A percentile compares a stretch with the other conserved stretches of the same genome.
phyloP scores from a whole-genome alignment of 2,888 invertebrate genomes.

The Pyrochroa serraticornis region DNA sequence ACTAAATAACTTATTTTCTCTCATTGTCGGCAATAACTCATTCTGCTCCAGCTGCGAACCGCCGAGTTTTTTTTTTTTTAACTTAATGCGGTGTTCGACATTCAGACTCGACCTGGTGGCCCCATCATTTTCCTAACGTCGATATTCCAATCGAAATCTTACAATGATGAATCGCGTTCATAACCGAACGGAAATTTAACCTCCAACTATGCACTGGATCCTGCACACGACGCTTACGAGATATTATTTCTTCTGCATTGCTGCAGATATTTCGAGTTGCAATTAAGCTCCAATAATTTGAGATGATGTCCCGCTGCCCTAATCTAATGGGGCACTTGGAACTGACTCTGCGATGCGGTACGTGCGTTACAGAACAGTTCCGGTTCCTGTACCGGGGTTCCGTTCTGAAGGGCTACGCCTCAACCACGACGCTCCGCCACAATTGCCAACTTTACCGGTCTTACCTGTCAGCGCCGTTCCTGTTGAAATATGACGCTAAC shows the following conservation, averaged over 20 bases:
- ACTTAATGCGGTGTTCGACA: too few relatives aligned
- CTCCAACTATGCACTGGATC: constrained; percentile 12
- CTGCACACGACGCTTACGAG: background rate
- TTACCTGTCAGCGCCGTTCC: constrained; percentile 27
- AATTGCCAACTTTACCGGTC: constrained; percentile 31
- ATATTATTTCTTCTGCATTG: background rate
- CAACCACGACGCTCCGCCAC: constrained; percentile 25
- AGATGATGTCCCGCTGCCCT: constrained; percentile 3
- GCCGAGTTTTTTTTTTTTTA: too few relatives aligned
- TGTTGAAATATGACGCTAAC: constrained; percentile 24
- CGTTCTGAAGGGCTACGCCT: constrained; percentile 19
- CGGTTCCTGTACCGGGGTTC: constrained; percentile 16
- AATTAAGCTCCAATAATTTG: constrained; percentile 20
- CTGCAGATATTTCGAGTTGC: background rate
- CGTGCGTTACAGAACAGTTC: constrained; percentile 23
- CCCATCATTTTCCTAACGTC: constrained; percentile 15
- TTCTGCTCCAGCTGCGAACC: too few relatives aligned
- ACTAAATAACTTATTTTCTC: too few relatives aligned
- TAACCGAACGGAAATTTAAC: constrained; percentile 21
- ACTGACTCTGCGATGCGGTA: constrained; percentile 13
- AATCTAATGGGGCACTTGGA: constrained; percentile 22
- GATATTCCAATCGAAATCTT: constrained; percentile 10
- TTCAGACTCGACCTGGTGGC: too few relatives aligned
- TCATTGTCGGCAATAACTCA: too few relatives aligned
- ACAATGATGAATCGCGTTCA: constrained; percentile 16